These are phyloP conservation scores for Colistium nudipinnis DNA, from an alignment of 2,113 vertebrate species.

Conservation along the genomic window DNA sequence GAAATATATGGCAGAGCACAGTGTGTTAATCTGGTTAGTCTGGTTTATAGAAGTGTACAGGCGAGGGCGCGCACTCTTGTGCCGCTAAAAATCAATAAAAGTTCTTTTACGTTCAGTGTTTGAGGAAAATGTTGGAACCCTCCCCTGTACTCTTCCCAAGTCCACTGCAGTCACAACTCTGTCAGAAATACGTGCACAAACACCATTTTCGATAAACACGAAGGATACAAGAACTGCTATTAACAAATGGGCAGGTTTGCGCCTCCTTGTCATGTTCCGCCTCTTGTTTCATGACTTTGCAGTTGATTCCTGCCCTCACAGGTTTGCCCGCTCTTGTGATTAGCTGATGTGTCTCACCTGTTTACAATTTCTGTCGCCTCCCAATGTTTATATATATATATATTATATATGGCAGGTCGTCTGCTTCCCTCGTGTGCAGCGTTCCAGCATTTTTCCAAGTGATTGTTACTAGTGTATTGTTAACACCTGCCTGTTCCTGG, in stretches of 20 bases:
- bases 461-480: too few species aligned
- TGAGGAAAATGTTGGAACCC: constrained; percentile 7
- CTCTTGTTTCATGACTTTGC: too few species aligned
- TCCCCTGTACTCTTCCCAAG: background rate
- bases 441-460: too few species aligned
- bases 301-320: too few species aligned
- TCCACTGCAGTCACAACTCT: background rate
- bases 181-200: background rate
- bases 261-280: background rate
- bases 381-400: too few species aligned
- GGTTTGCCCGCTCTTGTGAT: too few species aligned
- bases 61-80: constrained; percentile 21
- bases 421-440: too few species aligned
- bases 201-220: background rate
- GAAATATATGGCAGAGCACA: constrained; percentile 19
- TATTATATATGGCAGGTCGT: too few species aligned
- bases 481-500: too few species aligned
- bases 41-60: constrained; percentile 18
- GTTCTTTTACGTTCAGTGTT: background rate
- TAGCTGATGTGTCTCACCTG: too few species aligned
- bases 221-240: background rate
- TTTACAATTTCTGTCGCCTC: too few species aligned
- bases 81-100: constrained; percentile 22
- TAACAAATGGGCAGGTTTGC: background rate
- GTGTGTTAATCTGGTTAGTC: constrained; percentile 28